Evolutionary conservation across 2,797 vertebrate genomes (phyloP), one percentile per base, ranked within the genome.

Genomic region (Xerus rutilus): DNA sequence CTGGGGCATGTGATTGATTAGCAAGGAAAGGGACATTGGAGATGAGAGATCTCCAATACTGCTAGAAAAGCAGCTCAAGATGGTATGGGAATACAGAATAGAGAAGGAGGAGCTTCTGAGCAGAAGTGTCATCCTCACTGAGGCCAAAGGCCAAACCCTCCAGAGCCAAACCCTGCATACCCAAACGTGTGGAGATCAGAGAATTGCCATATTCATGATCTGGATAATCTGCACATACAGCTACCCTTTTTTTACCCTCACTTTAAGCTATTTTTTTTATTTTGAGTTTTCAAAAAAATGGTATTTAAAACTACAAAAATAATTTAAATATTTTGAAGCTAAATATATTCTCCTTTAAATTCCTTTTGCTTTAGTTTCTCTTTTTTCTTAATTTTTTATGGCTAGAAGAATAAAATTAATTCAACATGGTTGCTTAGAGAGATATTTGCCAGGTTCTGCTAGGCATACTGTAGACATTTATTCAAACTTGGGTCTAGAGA

Each of bases 401-500:
- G 81, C 89, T 95, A 32, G 47, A 93, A 96, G 73, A 97, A 90
- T 93, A 86, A 94, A 97, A 97, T 97, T 89, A 97, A 94, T 96
- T 96, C 94, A 96, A 84, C 73, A 79, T 93, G 91, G 83, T 87
- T 94, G 30, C 88, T 92, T 90, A 91, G 54, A 95, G 82, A 95
- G 67, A 96, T n/a, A 92, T 93, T 95, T 92, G 83, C 76, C 70
- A 93, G 85, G 59, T n/a, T 72, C 86, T 86, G 6, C 45, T 20
- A 84, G 72, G 70, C 54, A 90, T 32, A 30, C 72, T 92, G 59
- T 59, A 92, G 88, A 89, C 77, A 95, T 91, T 96, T 95, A 95
- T 91, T 95, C 64, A 93, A 94, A 94, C 86, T 6, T 70, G 59
- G 25, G 69, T 54, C 1, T n/a, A 79, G 45, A 86, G 82, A 95